These are phyloP conservation scores for Coranthus polyacanthus DNA, from an alignment of 2,797 vertebrate genomes.

Conservation along the genomic window DNA sequence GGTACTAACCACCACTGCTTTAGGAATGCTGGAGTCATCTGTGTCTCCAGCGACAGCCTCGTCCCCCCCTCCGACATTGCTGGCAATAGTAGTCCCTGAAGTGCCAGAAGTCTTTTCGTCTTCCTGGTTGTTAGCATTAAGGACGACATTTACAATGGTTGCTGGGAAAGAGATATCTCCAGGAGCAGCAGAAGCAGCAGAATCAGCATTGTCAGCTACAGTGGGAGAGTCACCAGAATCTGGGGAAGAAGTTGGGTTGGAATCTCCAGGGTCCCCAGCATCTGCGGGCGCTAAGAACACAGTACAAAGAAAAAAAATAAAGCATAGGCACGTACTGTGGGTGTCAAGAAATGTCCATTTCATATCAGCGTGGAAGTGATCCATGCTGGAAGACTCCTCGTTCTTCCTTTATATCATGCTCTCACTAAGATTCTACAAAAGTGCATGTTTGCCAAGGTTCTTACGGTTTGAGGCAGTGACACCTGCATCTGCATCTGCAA, in stretches of 20 bases:
- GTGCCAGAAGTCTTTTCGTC: neutral
- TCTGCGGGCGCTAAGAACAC: neutral
- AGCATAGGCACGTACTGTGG: neutral
- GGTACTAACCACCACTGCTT: constrained; percentile 14
- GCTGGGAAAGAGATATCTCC: accelerated
- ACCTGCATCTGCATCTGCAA: neutral
- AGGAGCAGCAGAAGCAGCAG: neutral
- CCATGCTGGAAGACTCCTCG: no score
- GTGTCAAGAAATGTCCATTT: no score
- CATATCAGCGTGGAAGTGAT: no score
- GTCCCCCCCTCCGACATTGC: accelerated
- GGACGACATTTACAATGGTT: accelerated
- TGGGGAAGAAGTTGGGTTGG: accelerated
- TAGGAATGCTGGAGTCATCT: accelerated
- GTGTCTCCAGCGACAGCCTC: accelerated
- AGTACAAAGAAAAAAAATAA: neutral
- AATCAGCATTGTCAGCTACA: accelerated
- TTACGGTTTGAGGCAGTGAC: neutral
- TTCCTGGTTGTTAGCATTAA: accelerated
- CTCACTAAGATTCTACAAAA: neutral
- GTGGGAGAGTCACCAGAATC: accelerated
- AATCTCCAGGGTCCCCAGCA: accelerated
- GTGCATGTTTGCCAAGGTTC: neutral
- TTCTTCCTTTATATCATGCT: no score
- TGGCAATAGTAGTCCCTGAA: neutral